Conservation (phyloP, 2,113 vertebrate genomes). For the Psittacara wagleri region DNA sequence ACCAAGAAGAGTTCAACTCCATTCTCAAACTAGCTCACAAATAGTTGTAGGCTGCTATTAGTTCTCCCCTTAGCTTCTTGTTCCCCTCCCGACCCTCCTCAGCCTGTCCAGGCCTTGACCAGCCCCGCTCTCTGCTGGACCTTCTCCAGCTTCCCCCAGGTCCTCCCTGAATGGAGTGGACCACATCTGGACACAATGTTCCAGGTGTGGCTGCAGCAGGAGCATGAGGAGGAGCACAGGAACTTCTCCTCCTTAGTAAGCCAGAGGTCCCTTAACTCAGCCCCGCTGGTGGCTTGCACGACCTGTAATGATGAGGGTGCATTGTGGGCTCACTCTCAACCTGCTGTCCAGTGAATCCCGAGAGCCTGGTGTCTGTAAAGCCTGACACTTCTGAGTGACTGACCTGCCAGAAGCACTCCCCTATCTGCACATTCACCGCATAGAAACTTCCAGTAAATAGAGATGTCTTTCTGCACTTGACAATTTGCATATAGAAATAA, state of each 20-base stretch:
- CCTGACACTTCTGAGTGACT: neutral
- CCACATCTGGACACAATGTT: neutral
- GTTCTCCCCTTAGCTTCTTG: neutral
- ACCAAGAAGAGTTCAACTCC: neutral
- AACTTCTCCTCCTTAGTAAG: neutral
- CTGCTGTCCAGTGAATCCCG: neutral
- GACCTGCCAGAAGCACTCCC: neutral
- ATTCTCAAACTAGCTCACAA: neutral
- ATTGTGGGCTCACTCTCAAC: neutral
- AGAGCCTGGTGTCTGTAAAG: neutral
- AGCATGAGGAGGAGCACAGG: neutral
- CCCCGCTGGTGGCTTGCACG: fast-evolving
- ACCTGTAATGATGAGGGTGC: neutral
- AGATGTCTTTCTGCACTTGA: neutral
- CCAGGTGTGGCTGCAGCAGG: neutral
- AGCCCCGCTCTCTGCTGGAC: neutral
- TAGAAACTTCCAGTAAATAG: neutral
- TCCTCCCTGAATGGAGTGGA: too few species aligned
- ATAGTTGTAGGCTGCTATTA: neutral
- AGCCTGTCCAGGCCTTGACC: neutral
- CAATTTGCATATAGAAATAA: neutral
- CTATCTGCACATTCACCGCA: neutral
- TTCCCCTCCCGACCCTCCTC: neutral
- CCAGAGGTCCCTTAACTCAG: neutral
- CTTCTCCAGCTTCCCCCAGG: neutral